phyloP scores from a whole-genome alignment of 2,888 invertebrate genomes.

The Pyrrhosoma nymphula region DNA sequence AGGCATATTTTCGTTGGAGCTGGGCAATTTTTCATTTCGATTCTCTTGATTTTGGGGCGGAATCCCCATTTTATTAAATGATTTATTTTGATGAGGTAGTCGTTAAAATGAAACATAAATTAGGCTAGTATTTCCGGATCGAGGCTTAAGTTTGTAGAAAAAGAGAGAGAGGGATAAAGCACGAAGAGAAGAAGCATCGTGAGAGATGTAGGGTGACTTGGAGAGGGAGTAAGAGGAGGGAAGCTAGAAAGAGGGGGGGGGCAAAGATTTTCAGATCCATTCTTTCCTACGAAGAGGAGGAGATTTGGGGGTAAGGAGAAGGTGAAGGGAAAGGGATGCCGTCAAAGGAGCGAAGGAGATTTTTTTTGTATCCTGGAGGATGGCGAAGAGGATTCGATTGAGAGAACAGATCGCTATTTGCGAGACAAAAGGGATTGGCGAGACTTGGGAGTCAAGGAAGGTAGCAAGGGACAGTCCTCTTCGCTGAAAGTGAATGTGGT shows the following conservation, averaged over 20 bases:
- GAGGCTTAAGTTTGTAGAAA: too few species aligned
- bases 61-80: too few species aligned
- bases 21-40: not conserved
- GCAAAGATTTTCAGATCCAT: not conserved
- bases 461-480: not conserved
- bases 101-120: too few species aligned
- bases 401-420: not conserved
- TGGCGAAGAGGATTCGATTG: not conserved
- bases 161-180: too few species aligned
- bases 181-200: too few species aligned
- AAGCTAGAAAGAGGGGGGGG: not conserved
- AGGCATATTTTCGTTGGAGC: not conserved
- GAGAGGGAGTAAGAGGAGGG: not conserved
- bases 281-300: not conserved
- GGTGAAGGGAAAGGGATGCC: not conserved
- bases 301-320: not conserved
- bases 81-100: too few species aligned
- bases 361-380: not conserved
- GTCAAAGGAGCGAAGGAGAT: not conserved
- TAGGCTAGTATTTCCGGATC: too few species aligned
- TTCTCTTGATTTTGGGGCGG: too few species aligned
- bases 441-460: not conserved
- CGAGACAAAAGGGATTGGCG: not conserved
- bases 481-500: not conserved
- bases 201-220: too few species aligned